phyloP scores from a whole-genome alignment of 2,888 invertebrate species.

The Brachyptera risi region DNA sequence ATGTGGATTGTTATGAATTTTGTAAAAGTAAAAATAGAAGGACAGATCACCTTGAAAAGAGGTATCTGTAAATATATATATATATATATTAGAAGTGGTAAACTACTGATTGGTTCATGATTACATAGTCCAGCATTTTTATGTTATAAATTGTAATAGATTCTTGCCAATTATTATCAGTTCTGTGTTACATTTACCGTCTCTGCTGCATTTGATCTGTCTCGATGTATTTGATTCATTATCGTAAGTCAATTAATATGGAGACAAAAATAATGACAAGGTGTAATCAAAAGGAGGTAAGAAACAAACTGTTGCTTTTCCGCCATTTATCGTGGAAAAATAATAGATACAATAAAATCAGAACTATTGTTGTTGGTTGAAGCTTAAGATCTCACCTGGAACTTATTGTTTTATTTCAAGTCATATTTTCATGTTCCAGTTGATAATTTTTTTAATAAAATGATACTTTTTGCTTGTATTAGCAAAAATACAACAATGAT shows the following conservation, averaged over 20 bases:
- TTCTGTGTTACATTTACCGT: too few relatives aligned
- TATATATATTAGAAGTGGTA: too few relatives aligned
- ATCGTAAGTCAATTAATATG: neutral
- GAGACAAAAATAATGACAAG: neutral
- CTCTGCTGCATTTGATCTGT: too few relatives aligned
- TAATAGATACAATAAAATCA: neutral
- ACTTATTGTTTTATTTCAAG: conserved; percentile 5
- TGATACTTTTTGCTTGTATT: conserved; percentile 4
- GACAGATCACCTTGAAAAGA: too few relatives aligned
- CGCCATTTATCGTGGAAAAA: neutral
- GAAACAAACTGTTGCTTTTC: neutral
- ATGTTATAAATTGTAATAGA: neutral
- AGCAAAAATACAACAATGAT: conserved; percentile 1
- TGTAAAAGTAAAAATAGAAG: too few relatives aligned
- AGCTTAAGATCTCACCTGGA: conserved; percentile 15
- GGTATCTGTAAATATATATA: too few relatives aligned
- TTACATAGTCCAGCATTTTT: too few relatives aligned
- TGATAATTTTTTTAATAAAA: conserved; percentile 21
- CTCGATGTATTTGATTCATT: neutral
- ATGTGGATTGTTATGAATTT: neutral
- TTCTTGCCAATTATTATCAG: too few relatives aligned
- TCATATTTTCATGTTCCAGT: conserved; percentile 21
- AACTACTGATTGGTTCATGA: too few relatives aligned
- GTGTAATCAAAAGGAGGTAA: neutral
- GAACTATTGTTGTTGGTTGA: neutral